phyloP scores from a whole-genome alignment of 2,888 invertebrate species.

The Nesidiocoris tenuis region DNA sequence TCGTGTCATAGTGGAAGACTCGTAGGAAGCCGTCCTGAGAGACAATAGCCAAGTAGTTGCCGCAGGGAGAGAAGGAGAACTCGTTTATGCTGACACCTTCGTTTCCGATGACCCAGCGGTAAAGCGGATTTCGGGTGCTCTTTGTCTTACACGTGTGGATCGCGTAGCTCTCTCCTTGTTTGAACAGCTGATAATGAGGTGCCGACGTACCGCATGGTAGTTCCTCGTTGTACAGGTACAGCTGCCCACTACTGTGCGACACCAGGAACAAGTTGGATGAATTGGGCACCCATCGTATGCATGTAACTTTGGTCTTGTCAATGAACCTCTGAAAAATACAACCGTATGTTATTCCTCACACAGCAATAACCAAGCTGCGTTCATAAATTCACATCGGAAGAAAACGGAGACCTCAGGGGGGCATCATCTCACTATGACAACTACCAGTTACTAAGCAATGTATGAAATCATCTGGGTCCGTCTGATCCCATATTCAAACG shows the following conservation, averaged over 20 bases:
- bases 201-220: slow-evolving; percentile 83
- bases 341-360: too few relatives aligned
- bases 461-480: too few relatives aligned
- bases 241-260: slow-evolving; percentile 91
- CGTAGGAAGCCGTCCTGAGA: slow-evolving; percentile 93
- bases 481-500: too few relatives aligned
- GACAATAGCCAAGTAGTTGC: slow-evolving; percentile 87
- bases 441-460: too few relatives aligned
- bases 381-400: too few relatives aligned
- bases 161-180: slow-evolving; percentile 89
- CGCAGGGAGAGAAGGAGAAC: slow-evolving; percentile 95
- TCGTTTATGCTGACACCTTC: slow-evolving; percentile 88
- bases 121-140: slow-evolving; percentile 90
- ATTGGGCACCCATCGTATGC: slow-evolving; percentile 96
- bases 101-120: slow-evolving; percentile 79
- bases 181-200: slow-evolving; percentile 93
- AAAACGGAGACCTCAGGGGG: too few relatives aligned
- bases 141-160: slow-evolving; percentile 96
- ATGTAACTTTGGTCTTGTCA: slow-evolving; percentile 93
- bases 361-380: too few relatives aligned
- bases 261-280: slow-evolving; percentile 91
- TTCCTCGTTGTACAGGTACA: slow-evolving; percentile 97
- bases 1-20: slow-evolving; percentile 94
- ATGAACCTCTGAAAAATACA: slow-evolving; percentile 73
- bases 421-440: too few relatives aligned